Base-by-base conservation (phyloP, 2,888 invertebrate species). In the Andrena praecox region DNA sequence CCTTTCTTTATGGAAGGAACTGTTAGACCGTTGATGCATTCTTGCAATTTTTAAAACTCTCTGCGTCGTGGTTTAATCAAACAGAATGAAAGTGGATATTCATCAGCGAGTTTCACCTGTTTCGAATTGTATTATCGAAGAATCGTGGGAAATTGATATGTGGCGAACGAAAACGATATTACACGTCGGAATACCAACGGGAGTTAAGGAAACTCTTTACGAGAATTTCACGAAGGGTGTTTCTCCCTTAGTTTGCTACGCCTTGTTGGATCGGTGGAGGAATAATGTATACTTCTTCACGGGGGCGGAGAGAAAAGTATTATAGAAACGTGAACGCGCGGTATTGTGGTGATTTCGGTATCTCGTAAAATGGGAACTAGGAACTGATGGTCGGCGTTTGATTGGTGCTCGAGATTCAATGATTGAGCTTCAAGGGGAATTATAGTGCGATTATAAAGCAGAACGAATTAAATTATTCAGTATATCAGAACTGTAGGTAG, bases 161-260 rank as follows among this genome's bases (percentile, higher is more conserved):
- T 35, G 27, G 27, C 3, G 33, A 59, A 42, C 8, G 50, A 50
- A 48, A 50, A 59, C 7, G 48, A 64, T 66, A 77, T 27, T 29
- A 20, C n/a, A 2, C n/a, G 27, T n/a, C 7, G n/a, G n/a, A 64
- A 42, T 76, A 62, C 35, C 64, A n/a, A 12, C 10, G 54, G 42
- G 56, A 31, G 35, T 59, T 52, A 33, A 52, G 33, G 74, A 75
- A 60, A 75, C 50, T 68, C 67, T 35, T 67, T 59, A 67, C n/a
- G 59, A 50, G 31, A 75, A 52, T 60, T 75, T 68, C 50, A 62
- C 33, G 33, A 50, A 75, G 60, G 60, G 29, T 75, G 60, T 68
- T 60, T 60, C 67, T 42, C 0, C 20, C 0, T 20, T 0, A 42
- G 12, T 42, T 42, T 12, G 1, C 42, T 24, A 33, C 74, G 10